Base-by-base conservation (phyloP, 2,113 vertebrate genomes). In the Toxotes chatareus region DNA sequence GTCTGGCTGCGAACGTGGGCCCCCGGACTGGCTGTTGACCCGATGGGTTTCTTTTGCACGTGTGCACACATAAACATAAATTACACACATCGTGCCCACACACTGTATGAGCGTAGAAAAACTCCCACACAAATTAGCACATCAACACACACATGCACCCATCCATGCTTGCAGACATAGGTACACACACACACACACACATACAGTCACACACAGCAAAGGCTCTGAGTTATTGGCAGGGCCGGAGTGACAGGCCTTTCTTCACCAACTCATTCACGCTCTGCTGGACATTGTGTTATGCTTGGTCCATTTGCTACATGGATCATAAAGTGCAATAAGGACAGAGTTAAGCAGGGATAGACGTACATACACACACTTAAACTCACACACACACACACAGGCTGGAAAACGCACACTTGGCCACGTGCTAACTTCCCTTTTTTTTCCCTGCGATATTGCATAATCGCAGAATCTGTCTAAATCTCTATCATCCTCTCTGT, bases 251-350 rank as follows among this genome's bases (percentile, higher is more conserved):
- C 88, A 83, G 79, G 73, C 79, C 81, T 63, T 82, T 83, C 80
- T 55, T 76, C 81, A 79, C 40, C 53, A 56, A 84, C 70, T 86
- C 78, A 47, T 62, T 82, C 76, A 84, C 34, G 90, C 89, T 86
- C 70, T 17, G 85, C 19, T 79, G 78, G 78, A 89, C 59, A 86
- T 91, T 71, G 70, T 21, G 87, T 92, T 91, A 89, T 76, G 68
- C 78, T 60, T 17, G 79, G 80, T 79, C 79, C 87, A 86, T 88
- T 93, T 89, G 77, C 70, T 73, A 23, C 79, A 7, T 73, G 71
- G 79, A 86, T 86, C 83, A 88, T 88, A 87, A 90, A 91, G 88
- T 38, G 89, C 90, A 88, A 90, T 86, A 85, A 89, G 89, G 88
- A 72, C 80, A 64, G 68, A 74, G 84, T 88, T 87, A 88, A 73